phyloP scores from a whole-genome alignment of 2,888 invertebrate species.

The Drosophila antonietae region DNA sequence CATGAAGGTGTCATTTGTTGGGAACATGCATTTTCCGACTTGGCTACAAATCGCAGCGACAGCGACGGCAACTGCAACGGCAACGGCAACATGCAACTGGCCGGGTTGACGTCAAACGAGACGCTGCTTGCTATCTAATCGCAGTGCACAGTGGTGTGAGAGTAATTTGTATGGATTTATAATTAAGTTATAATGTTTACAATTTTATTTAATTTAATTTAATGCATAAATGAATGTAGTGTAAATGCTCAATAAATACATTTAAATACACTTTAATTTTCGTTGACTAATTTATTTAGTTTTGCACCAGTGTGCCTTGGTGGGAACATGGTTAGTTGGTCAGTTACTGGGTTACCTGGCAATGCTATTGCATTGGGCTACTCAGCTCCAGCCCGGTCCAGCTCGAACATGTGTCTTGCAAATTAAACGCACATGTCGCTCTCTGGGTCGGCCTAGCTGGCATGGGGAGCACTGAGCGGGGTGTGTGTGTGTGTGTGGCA shows the following conservation, averaged over 20 bases:
- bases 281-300: too few relatives aligned
- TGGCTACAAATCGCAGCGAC: conserved; percentile 77
- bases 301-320: conserved; percentile 37
- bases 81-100: conserved; percentile 51
- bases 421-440: conserved; percentile 83
- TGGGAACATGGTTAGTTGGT: conserved; percentile 34
- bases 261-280: background rate
- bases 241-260: background rate
- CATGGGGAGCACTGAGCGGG: background rate
- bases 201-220: background rate
- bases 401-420: conserved; percentile 78
- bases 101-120: conserved; percentile 32
- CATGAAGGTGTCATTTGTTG: conserved; percentile 82
- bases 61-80: conserved; percentile 52
- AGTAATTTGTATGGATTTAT: background rate
- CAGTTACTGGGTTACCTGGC: conserved; percentile 51
- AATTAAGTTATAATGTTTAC: background rate
- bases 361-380: background rate
- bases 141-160: conserved; percentile 51
- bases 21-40: conserved; percentile 79
- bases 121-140: conserved; percentile 53
- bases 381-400: conserved; percentile 25
- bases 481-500: conserved; percentile 1
- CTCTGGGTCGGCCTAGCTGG: background rate
- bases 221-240: background rate